Conservation (phyloP, 2,888 invertebrate species). For the Thereva nobilitata region DNA sequence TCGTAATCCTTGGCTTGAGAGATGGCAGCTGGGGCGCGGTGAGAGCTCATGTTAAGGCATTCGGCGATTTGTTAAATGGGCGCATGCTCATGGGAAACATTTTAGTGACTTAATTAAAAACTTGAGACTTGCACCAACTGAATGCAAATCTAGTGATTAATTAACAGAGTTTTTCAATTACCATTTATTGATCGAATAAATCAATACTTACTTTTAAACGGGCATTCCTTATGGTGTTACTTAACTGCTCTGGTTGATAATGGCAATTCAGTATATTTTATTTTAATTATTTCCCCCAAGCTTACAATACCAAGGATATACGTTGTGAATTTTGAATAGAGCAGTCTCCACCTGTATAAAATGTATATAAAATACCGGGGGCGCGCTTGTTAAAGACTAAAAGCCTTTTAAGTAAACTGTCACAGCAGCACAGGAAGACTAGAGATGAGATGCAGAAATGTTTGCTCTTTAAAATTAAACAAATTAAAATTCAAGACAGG, state of each 20-base stretch:
- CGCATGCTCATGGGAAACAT: constrained; percentile 33
- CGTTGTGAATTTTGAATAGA: constrained; percentile 30
- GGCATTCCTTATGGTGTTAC: too few species aligned
- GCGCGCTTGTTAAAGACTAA: too few species aligned
- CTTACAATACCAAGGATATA: constrained; percentile 8
- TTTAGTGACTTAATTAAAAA: constrained; percentile 36
- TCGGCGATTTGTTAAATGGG: constrained; percentile 33
- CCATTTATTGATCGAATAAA: constrained; percentile 36
- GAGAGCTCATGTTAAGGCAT: constrained; percentile 31
- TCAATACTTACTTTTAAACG: constrained; percentile 12
- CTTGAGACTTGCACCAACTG: constrained; percentile 4
- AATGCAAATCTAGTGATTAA: constrained; percentile 39
- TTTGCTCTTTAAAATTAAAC: too few species aligned
- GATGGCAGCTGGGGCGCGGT: constrained; percentile 17
- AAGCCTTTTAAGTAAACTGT: too few species aligned
- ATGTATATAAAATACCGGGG: too few species aligned
- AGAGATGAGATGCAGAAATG: too few species aligned
- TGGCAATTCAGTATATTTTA: background rate
- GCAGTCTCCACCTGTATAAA: background rate
- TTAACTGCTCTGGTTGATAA: too few species aligned
- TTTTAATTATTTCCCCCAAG: constrained; percentile 4
- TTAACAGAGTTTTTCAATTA: constrained; percentile 39
- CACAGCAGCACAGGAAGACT: too few species aligned
- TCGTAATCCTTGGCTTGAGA: constrained; percentile 10
- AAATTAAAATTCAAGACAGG: too few species aligned